Evolutionary conservation across 2,888 invertebrate species (phyloP).

Genomic region (Drosophila mimica): DNA sequence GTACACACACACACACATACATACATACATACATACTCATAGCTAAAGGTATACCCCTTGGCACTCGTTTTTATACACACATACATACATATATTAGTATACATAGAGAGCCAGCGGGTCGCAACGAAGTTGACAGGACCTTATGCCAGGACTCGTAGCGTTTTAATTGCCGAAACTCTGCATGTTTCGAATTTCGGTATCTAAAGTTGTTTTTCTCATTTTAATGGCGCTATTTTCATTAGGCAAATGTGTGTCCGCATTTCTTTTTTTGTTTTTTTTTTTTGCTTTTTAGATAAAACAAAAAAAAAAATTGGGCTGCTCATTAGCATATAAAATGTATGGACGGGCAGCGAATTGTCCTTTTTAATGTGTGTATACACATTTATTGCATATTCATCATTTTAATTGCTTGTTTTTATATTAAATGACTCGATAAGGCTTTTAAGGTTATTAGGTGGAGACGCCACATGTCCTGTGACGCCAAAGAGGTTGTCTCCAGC

Average conservation of each 20-base stretch:
- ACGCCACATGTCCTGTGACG: conserved; percentile 49
- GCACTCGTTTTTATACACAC: not conserved
- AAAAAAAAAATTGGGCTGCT: conserved; percentile 44
- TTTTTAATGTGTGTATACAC: conserved; percentile 58
- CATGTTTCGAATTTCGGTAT: conserved; percentile 78
- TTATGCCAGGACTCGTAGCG: conserved; percentile 59
- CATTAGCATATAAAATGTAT: conserved; percentile 80
- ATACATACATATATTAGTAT: not conserved
- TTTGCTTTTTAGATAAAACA: conserved; percentile 69
- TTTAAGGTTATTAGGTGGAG: conserved; percentile 72
- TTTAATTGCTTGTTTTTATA: conserved; percentile 79
- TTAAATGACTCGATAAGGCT: conserved; percentile 81
- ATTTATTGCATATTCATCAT: conserved; percentile 81
- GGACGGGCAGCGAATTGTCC: conserved; percentile 48
- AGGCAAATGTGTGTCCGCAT: conserved; percentile 79
- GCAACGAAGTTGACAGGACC: conserved; percentile 49
- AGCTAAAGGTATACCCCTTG: conserved; percentile 19
- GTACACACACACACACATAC: conserved; percentile 5
- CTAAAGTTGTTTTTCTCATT: conserved; percentile 82
- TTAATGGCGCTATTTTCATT: conserved; percentile 82
- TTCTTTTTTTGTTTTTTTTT: not conserved
- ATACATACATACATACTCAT: not conserved
- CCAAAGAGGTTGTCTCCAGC: conserved; percentile 23
- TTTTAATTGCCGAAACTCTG: conserved; percentile 80
- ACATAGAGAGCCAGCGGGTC: conserved; percentile 40